Evolutionary conservation across 2,113 vertebrate genomes (phyloP).

Genomic region (Nipponia nippon): DNA sequence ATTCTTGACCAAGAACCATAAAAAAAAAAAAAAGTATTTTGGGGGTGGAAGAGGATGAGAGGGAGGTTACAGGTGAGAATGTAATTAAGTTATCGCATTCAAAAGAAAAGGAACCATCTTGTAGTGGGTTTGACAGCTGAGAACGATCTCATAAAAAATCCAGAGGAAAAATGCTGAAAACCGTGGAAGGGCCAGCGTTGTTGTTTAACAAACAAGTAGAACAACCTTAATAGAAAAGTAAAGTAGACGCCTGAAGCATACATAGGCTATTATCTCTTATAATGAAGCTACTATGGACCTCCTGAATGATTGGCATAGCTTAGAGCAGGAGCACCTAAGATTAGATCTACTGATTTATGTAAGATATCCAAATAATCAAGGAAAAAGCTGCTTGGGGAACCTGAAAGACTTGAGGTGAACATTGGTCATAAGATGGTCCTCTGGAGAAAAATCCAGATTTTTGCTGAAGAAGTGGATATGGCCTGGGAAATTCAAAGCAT

Average conservation of each 20-base stretch:
- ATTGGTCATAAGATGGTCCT: not conserved
- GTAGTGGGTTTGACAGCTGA: not conserved
- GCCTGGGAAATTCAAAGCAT: not conserved
- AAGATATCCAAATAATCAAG: not conserved
- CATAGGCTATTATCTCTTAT: not conserved
- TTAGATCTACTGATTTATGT: not conserved
- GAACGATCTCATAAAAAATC: not conserved
- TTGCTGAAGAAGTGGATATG: not conserved
- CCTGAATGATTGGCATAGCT: not conserved
- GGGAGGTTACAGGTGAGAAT: not conserved
- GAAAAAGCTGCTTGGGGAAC: not conserved
- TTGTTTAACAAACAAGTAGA: not conserved
- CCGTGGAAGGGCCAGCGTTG: not conserved
- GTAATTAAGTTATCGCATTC: not conserved
- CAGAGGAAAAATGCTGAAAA: not conserved
- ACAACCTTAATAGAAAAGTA: not conserved
- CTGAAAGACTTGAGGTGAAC: not conserved
- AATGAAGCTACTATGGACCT: not conserved
- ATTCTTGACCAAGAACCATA: not conserved
- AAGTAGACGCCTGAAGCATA: not conserved
- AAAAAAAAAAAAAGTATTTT: not conserved
- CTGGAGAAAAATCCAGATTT: not conserved
- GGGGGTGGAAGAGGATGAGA: not conserved
- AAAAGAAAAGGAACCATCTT: not conserved
- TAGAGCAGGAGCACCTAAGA: not conserved